Conservation (phyloP, 2,888 invertebrate genomes). For the Sinhomidia bicolor region DNA sequence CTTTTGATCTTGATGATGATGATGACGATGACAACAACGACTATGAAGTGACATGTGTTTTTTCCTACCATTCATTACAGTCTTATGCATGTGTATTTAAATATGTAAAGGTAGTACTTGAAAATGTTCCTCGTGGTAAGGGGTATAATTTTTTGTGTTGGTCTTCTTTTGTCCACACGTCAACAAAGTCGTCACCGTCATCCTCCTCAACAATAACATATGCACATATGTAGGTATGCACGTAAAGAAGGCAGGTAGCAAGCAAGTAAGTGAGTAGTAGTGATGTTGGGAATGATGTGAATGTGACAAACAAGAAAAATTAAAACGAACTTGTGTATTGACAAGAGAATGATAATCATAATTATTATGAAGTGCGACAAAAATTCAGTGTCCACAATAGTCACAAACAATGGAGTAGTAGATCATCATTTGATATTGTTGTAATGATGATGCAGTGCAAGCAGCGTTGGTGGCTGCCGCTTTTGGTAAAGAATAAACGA, state of each 20-base stretch:
- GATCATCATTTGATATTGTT: slow-evolving; percentile 27
- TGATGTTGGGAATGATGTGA: neutral
- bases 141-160: neutral
- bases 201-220: neutral
- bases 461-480: neutral
- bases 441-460: neutral
- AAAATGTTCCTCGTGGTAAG: neutral
- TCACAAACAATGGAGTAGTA: slow-evolving; percentile 19
- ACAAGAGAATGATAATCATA: slow-evolving; percentile 10
- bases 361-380: slow-evolving; percentile 42
- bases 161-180: slow-evolving; percentile 37
- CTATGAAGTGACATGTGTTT: slow-evolving; percentile 42
- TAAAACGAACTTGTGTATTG: slow-evolving; percentile 28
- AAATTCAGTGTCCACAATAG: slow-evolving; percentile 5
- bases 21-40: slow-evolving; percentile 19
- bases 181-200: slow-evolving; percentile 32
- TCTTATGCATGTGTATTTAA: neutral
- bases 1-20: slow-evolving; percentile 34
- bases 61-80: slow-evolving; percentile 19
- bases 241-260: too few species aligned
- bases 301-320: slow-evolving; percentile 36
- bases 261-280: neutral
- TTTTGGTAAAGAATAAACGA: neutral
- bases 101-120: slow-evolving; percentile 32
- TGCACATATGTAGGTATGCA: too few species aligned